Percentiles rank a stretch among this genome's conserved stretches.
These are phyloP conservation scores for Cerastis rubricosa DNA, from an alignment of 2,888 invertebrate species.

Conservation along the genomic window DNA sequence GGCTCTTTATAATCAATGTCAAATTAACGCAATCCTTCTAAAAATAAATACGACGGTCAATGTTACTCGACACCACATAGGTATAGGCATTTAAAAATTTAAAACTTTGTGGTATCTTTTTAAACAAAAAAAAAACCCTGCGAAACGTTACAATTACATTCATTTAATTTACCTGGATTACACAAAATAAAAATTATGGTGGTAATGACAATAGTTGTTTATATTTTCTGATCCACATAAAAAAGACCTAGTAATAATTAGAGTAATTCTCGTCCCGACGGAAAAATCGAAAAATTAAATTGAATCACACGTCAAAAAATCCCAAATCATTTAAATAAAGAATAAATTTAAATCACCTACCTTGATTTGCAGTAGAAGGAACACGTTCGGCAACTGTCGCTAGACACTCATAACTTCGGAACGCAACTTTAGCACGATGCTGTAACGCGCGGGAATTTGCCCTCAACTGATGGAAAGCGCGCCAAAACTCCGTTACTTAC, in stretches of 20 bases:
- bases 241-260: background rate
- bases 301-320: conserved; percentile 5
- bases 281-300: background rate
- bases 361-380: conserved; percentile 62
- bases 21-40: conserved; percentile 15
- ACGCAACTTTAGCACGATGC: conserved; percentile 68
- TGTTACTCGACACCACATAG: conserved; percentile 6
- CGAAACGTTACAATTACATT: background rate
- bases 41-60: conserved; percentile 29
- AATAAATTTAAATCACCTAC: conserved; percentile 68
- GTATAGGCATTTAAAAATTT: background rate
- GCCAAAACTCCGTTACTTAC: conserved; percentile 88
- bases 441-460: conserved; percentile 80
- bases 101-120: background rate
- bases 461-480: conserved; percentile 86
- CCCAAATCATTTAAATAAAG: background rate
- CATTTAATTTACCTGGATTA: background rate
- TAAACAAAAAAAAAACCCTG: background rate
- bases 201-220: too few relatives aligned
- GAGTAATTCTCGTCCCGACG: background rate
- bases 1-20: background rate
- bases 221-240: too few relatives aligned
- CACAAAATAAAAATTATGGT: background rate
- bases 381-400: conserved; percentile 60
- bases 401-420: conserved; percentile 81